Percentiles rank a stretch among this genome's conserved stretches.
Conservation (phyloP, 2,888 invertebrate genomes). For the Ochropleura leucogaster region DNA sequence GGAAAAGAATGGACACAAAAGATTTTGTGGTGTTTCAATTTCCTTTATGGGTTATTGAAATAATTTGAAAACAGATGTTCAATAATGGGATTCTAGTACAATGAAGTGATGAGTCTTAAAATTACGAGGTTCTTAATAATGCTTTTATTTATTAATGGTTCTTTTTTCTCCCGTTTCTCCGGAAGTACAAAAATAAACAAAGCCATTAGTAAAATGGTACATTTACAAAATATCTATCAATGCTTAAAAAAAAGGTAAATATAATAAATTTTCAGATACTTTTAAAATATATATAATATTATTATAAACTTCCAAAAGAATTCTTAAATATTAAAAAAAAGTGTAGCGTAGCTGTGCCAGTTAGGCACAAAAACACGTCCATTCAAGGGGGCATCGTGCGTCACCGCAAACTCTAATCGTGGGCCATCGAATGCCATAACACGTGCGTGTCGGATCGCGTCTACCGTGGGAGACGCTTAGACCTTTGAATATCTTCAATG, state of each 20-base stretch:
- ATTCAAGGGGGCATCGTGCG: slow-evolving; percentile 81
- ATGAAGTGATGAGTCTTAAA: slow-evolving; percentile 69
- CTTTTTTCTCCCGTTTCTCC: not conserved
- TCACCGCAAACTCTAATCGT: slow-evolving; percentile 81
- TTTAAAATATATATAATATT: no score
- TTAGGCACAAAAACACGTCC: slow-evolving; percentile 87
- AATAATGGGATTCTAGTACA: slow-evolving; percentile 66
- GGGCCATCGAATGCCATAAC: slow-evolving; percentile 87
- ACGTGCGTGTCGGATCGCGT: slow-evolving; percentile 88
- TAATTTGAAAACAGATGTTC: slow-evolving; percentile 77
- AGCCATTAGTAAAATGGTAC: not conserved
- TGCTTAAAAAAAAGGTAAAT: no score
- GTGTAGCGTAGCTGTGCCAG: slow-evolving; percentile 70
- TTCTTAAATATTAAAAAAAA: slow-evolving; percentile 15
- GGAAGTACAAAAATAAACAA: not conserved
- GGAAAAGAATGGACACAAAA: slow-evolving; percentile 73
- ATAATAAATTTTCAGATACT: no score
- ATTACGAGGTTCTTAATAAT: slow-evolving; percentile 50
- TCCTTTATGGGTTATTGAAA: slow-evolving; percentile 71
- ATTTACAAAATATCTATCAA: not conserved
- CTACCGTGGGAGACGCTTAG: slow-evolving; percentile 87
- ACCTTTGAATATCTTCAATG: slow-evolving; percentile 68
- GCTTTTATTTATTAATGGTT: not conserved
- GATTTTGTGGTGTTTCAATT: slow-evolving; percentile 73
- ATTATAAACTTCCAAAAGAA: slow-evolving; percentile 10